Evolutionary conservation across 2,888 invertebrate genomes (phyloP).

Genomic region (Idaea biselata): DNA sequence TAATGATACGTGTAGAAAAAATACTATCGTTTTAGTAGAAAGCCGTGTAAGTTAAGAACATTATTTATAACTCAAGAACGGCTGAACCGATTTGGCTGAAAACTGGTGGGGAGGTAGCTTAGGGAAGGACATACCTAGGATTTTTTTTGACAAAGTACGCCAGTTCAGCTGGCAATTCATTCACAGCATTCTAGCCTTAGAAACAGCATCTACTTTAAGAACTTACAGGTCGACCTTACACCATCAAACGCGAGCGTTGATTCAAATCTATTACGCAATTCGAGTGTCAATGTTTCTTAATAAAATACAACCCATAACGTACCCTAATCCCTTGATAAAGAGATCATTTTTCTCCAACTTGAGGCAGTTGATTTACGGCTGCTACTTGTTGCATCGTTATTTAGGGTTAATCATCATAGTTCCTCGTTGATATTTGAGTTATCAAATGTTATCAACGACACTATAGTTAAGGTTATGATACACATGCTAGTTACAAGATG

Average conservation of each 20-base stretch:
- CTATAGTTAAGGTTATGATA: neutral
- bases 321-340: conserved; percentile 15
- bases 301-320: conserved; percentile 20
- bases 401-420: conserved; percentile 38
- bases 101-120: no score
- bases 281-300: conserved; percentile 60
- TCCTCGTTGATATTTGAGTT: conserved; percentile 47
- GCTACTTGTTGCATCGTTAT: conserved; percentile 51
- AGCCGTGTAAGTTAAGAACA: no score
- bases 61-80: no score
- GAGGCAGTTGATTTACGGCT: conserved; percentile 29
- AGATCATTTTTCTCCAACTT: conserved; percentile 18
- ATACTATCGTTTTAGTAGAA: no score
- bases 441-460: conserved; percentile 27
- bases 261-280: conserved; percentile 70
- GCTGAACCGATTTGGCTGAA: no score
- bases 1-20: no score
- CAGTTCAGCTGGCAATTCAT: no score
- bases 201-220: conserved; percentile 46
- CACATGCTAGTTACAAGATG: no score
- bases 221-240: conserved; percentile 62
- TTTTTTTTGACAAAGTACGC: no score
- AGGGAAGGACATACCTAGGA: no score
- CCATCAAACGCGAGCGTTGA: conserved; percentile 71
- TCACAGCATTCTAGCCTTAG: conserved; percentile 8